phyloP scores from a whole-genome alignment of 2,888 invertebrate species.

The Carpatolechia fugitivella region DNA sequence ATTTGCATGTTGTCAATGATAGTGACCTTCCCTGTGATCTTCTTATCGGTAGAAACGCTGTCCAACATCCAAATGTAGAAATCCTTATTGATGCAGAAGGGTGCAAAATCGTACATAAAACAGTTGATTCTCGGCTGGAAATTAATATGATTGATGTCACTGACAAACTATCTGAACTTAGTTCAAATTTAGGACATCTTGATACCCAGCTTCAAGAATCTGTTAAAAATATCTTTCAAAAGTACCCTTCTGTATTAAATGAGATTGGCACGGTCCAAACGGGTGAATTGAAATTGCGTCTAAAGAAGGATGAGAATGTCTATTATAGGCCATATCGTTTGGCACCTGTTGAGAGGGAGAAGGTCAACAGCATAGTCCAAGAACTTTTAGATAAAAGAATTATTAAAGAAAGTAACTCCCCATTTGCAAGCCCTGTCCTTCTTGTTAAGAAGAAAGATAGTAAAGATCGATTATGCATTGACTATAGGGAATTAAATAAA shows the following conservation, averaged over 20 bases:
- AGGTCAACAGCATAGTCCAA: conserved; percentile 21
- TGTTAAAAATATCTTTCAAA: conserved; percentile 20
- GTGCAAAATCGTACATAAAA: conserved; percentile 7
- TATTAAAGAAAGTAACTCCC: conserved; percentile 24
- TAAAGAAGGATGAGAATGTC: conserved; percentile 20
- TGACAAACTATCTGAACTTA: neutral
- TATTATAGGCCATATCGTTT: conserved; percentile 26
- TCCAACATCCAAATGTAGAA: conserved; percentile 19
- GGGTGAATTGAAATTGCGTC: conserved; percentile 21
- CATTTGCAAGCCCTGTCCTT: conserved; percentile 6
- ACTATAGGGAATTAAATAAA: conserved; percentile 25
- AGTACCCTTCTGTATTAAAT: conserved; percentile 15
- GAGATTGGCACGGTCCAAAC: conserved; percentile 20
- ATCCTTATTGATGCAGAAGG: conserved; percentile 18
- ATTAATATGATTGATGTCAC: neutral
- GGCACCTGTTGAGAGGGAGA: conserved; percentile 25
- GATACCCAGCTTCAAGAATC: conserved; percentile 15
- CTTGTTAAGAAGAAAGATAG: no score
- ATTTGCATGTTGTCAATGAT: conserved; percentile 3
- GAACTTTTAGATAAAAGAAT: conserved; percentile 22
- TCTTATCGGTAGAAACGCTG: conserved; percentile 17
- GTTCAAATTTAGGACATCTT: conserved; percentile 10
- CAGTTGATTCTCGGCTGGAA: neutral
- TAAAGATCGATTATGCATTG: conserved; percentile 16
- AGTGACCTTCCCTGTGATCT: conserved; percentile 9